Evolutionary conservation across 1,140 invertebrate genomes (phyloP).

Genomic region (Potamilus streckersoni): DNA sequence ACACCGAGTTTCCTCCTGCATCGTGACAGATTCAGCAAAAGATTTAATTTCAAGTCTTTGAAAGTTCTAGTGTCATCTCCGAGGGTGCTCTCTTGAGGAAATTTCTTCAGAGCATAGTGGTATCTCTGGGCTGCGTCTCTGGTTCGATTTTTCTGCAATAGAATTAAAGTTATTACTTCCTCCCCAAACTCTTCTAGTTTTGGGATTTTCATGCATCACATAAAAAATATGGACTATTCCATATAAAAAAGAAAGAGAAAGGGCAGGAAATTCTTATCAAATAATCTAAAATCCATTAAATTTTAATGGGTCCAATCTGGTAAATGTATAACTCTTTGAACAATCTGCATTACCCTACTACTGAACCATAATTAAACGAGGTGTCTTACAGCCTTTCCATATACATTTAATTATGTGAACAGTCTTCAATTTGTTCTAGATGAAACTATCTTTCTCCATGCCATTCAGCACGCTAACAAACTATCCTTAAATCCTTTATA

Average conservation of each 20-base stretch:
- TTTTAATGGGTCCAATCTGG: not conserved
- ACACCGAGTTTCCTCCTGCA: slow-evolving; percentile 95
- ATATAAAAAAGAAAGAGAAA: not conserved
- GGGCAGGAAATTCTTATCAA: not conserved
- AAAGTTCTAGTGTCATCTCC: slow-evolving; percentile 75
- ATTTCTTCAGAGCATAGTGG: slow-evolving; percentile 93
- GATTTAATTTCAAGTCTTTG: slow-evolving; percentile 86
- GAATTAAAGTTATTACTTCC: not conserved
- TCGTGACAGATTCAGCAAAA: slow-evolving; percentile 88
- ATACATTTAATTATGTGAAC: no score
- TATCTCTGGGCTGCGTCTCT: slow-evolving; percentile 95
- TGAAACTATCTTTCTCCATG: no score
- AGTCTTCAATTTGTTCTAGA: no score
- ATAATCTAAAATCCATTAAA: not conserved
- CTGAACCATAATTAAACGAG: no score
- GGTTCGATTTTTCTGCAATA: slow-evolving; percentile 79
- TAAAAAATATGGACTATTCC: slow-evolving; percentile 9
- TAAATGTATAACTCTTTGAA: not conserved
- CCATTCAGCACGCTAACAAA: no score
- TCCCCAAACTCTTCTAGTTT: no score
- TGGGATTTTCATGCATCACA: no score
- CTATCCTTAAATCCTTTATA: no score
- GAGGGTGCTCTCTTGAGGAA: slow-evolving; percentile 73
- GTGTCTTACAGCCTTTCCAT: no score
- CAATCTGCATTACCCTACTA: no score